These are phyloP conservation scores for Acipenser transmontanus DNA, from an alignment of 2,797 vertebrate species.

Conservation along the genomic window DNA sequence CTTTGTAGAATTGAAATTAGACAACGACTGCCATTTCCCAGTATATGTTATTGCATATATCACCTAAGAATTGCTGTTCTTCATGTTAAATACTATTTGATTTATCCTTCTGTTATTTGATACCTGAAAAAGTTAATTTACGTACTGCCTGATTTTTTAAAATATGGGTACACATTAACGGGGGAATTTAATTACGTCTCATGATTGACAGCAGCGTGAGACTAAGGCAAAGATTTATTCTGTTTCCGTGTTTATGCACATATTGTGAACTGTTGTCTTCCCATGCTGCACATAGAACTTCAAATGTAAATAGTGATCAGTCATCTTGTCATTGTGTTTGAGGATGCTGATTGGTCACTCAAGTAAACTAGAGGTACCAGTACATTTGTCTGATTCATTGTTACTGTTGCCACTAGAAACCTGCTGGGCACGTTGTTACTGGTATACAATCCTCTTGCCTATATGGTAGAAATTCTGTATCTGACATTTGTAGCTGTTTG, in stretches of 20 bases:
- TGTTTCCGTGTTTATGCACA: neutral
- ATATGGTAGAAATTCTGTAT: too few species aligned
- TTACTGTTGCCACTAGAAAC: too few species aligned
- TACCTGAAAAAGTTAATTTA: too few species aligned
- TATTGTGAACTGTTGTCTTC: constrained; percentile 9
- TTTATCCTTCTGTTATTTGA: too few species aligned
- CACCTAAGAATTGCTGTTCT: too few species aligned
- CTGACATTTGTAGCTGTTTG: too few species aligned
- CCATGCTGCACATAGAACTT: neutral
- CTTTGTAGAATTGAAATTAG: constrained; percentile 1
- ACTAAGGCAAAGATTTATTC: neutral
- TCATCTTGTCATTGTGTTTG: constrained; percentile 2
- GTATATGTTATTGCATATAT: neutral
- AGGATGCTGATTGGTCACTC: neutral
- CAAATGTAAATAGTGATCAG: constrained; percentile 9
- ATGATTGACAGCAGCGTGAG: constrained; percentile 2
- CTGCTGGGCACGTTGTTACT: too few species aligned
- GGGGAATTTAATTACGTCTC: constrained; percentile 1
- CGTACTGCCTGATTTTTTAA: neutral
- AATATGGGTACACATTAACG: constrained; percentile 2
- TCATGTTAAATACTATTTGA: too few species aligned
- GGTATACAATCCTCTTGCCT: too few species aligned
- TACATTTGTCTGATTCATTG: neutral
- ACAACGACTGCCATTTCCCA: constrained; percentile 3
- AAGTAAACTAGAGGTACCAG: neutral